phyloP scores from a whole-genome alignment of 2,797 vertebrate genomes.

The Mormyrops attenuatus region DNA sequence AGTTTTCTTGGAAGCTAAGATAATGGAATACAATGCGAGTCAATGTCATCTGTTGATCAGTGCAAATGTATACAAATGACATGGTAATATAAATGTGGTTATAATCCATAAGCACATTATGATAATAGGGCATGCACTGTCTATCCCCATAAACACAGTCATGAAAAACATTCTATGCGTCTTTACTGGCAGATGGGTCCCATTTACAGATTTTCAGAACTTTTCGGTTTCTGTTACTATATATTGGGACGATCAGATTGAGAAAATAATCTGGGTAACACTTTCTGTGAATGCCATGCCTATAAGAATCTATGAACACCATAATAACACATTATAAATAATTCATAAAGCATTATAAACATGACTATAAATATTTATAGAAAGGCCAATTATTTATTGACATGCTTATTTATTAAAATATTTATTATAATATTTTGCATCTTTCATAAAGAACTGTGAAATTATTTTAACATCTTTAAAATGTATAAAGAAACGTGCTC shows the following conservation, averaged over 20 bases:
- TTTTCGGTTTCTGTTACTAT: not conserved
- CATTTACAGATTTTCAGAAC: not conserved
- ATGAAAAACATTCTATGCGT: not conserved
- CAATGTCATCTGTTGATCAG: not conserved
- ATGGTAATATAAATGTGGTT: not conserved
- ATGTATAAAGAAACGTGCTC: not conserved
- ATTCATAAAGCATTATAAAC: not conserved
- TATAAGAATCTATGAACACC: not conserved
- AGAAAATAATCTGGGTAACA: not conserved
- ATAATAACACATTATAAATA: not conserved
- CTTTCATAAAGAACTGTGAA: not conserved
- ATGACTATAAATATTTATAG: not conserved
- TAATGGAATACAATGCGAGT: not conserved
- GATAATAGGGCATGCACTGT: not conserved
- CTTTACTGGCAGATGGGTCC: not conserved
- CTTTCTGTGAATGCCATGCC: not conserved
- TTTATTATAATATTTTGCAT: not conserved
- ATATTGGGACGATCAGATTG: not conserved
- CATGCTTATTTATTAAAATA: not conserved
- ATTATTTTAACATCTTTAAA: not conserved
- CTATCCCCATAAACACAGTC: not conserved
- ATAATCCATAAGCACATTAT: not conserved
- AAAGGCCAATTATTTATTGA: not conserved
- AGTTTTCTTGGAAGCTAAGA: not conserved
- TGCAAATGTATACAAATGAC: slow-evolving; percentile 1